phyloP scores from a whole-genome alignment of 2,888 invertebrate genomes.

The Drosophila putrida region DNA sequence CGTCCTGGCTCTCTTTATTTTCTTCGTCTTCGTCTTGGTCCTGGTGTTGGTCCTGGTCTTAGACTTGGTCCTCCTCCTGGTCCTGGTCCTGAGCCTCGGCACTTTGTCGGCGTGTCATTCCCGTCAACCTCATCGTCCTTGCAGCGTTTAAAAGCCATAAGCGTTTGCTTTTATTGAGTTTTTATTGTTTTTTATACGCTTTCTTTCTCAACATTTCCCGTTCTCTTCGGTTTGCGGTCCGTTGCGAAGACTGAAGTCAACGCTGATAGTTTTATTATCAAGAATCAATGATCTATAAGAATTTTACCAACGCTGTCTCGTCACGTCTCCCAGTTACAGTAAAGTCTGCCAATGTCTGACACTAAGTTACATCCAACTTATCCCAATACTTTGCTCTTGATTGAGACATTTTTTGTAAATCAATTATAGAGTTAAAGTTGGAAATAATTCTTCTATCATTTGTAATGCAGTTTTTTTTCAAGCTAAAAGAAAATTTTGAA shows the following conservation, averaged over 20 bases:
- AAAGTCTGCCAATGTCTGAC: slow-evolving; percentile 4
- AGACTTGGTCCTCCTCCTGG: slow-evolving; percentile 21
- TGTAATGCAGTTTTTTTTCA: no score
- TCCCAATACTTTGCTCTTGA: neutral
- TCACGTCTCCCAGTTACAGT: slow-evolving; percentile 57
- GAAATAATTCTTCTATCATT: no score
- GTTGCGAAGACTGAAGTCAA: slow-evolving; percentile 27
- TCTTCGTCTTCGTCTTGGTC: slow-evolving; percentile 12
- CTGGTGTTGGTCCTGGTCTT: slow-evolving; percentile 10
- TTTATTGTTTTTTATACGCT: slow-evolving; percentile 77
- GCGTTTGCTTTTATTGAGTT: slow-evolving; percentile 79
- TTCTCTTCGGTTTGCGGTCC: slow-evolving; percentile 16
- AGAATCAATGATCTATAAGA: slow-evolving; percentile 76
- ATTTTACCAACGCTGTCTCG: slow-evolving; percentile 41
- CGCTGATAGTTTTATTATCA: slow-evolving; percentile 77
- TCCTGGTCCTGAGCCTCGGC: slow-evolving; percentile 47
- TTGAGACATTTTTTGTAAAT: slow-evolving; percentile 3
- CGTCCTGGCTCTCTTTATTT: slow-evolving; percentile 20
- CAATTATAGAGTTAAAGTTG: slow-evolving; percentile 8
- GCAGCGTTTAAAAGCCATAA: slow-evolving; percentile 73
- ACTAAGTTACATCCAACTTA: slow-evolving; percentile 6
- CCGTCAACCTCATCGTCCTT: slow-evolving; percentile 54
- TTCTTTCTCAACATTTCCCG: slow-evolving; percentile 19
- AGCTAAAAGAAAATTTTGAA: no score
- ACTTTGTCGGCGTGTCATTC: slow-evolving; percentile 64